Conservation (phyloP, 2,797 vertebrate genomes). For the Fratercula arctica region DNA sequence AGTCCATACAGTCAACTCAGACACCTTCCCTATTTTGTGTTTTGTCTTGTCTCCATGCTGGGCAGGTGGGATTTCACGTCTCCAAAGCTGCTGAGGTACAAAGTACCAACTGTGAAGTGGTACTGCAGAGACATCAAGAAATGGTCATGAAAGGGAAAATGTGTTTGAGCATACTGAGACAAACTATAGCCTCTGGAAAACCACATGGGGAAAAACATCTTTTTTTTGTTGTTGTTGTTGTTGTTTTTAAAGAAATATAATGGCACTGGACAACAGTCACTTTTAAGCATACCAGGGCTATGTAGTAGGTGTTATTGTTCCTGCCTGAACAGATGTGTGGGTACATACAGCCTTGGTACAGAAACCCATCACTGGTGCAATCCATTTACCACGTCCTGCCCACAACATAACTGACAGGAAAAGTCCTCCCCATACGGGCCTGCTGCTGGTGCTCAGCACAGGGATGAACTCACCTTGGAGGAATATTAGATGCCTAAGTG, state of each 20-base stretch:
- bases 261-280: not conserved
- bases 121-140: not conserved
- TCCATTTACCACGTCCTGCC: not conserved
- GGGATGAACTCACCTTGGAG: not conserved
- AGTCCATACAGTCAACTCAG: not conserved
- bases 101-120: not conserved
- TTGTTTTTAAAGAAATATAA: not conserved
- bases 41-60: not conserved
- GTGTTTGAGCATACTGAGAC: not conserved
- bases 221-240: not conserved
- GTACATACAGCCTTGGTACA: not conserved
- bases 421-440: not conserved
- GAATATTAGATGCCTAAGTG: not conserved
- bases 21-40: not conserved
- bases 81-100: not conserved
- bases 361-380: not conserved
- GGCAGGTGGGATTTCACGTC: not conserved
- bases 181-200: not conserved
- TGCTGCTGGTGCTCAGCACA: not conserved
- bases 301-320: fast-evolving
- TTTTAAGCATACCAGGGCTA: not conserved
- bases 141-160: not conserved
- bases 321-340: not conserved
- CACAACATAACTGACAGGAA: not conserved
- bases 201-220: fast-evolving